Conservation (phyloP, 1,140 invertebrate species). For the Acyrthosiphon pisum region DNA sequence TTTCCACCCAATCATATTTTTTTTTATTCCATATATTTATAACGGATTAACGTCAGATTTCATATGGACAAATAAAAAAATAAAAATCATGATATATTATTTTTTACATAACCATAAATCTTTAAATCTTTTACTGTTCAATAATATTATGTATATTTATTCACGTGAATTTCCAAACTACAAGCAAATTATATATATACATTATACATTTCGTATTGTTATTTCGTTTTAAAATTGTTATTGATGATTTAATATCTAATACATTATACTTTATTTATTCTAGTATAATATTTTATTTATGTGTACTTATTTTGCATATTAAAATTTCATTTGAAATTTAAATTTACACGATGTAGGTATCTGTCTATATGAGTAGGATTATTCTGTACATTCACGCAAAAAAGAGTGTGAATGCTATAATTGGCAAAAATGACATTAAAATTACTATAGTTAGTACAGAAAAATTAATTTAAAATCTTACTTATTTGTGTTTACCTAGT, state of each 20-base stretch:
- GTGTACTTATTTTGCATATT: background rate
- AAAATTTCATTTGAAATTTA: background rate
- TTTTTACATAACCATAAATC: background rate
- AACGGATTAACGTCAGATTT: background rate
- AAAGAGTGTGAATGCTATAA: background rate
- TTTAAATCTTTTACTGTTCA: background rate
- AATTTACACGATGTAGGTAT: background rate
- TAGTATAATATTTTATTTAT: background rate
- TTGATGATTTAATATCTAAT: background rate
- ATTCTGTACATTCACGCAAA: background rate
- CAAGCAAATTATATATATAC: background rate
- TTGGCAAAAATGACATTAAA: background rate
- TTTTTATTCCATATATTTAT: slow-evolving; percentile 8
- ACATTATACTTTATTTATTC: background rate
- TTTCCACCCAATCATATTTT: background rate
- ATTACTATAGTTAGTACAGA: background rate
- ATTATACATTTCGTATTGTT: background rate
- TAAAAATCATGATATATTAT: background rate
- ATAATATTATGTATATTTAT: background rate
- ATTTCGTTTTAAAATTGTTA: slow-evolving; percentile 1
- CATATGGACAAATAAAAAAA: background rate
- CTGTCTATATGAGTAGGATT: slow-evolving; percentile 5
- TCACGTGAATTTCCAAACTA: background rate
- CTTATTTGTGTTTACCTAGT: background rate
- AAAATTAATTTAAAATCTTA: background rate